A percentile compares a stretch with the other conserved stretches of the same genome.
Conservation (phyloP, 2,113 vertebrate species). For the Notarius lentiginosus region DNA sequence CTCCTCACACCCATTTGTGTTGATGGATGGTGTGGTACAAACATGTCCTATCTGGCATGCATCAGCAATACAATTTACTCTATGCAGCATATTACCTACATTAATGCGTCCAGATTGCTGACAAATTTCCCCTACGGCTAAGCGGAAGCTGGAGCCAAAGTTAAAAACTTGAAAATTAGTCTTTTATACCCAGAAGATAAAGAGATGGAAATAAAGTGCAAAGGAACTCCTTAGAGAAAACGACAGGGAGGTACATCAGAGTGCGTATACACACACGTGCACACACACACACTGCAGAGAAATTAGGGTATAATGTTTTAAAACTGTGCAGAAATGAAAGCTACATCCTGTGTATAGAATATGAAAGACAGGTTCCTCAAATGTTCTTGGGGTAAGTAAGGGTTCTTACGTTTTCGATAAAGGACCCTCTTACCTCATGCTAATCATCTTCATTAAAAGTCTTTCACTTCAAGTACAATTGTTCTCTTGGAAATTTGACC, state of each 20-base stretch:
- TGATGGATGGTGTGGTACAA: constrained; percentile 17
- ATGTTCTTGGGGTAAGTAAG: neutral
- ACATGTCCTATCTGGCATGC: constrained; percentile 24
- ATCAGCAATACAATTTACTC: neutral
- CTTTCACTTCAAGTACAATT: neutral
- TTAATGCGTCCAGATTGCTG: constrained; percentile 2
- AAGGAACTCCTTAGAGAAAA: constrained; percentile 37
- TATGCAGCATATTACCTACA: neutral
- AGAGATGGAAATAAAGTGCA: constrained; percentile 29
- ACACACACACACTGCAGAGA: constrained; percentile 26
- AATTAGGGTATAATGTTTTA: constrained; percentile 49
- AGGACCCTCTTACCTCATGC: neutral
- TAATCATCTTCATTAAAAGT: neutral
- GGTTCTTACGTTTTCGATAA: neutral
- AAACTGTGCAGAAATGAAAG: constrained; percentile 20
- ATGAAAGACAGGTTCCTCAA: constrained; percentile 4
- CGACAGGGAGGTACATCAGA: constrained; percentile 32
- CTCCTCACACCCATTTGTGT: neutral
- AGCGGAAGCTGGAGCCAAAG: constrained; percentile 29
- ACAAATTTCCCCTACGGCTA: neutral
- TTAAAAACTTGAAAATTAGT: constrained; percentile 16
- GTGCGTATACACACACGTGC: constrained; percentile 2
- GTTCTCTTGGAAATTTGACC: neutral
- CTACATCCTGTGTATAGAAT: neutral
- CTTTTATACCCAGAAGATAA: constrained; percentile 26